A percentile compares a stretch with the other conserved stretches of the same genome.
phyloP scores from a whole-genome alignment of 2,797 vertebrate genomes.

The Avahi laniger region DNA sequence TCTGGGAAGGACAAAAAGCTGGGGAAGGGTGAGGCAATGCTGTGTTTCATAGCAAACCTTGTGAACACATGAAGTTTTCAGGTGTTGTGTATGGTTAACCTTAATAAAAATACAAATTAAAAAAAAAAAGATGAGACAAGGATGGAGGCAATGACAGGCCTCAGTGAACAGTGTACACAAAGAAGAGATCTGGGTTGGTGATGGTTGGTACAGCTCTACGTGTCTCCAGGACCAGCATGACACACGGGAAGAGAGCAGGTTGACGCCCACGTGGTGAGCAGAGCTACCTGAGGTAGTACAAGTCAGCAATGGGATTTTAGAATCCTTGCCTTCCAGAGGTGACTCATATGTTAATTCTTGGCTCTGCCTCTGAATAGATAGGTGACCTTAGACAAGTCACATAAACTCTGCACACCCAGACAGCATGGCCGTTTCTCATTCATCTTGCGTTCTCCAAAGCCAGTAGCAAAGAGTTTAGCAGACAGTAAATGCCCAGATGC shows the following conservation, averaged over 20 bases:
- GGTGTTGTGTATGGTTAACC: neutral
- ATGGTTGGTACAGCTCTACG: neutral
- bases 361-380: neutral
- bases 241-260: neutral
- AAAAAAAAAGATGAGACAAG: neutral
- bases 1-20: neutral
- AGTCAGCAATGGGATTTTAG: neutral
- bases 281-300: too few species aligned
- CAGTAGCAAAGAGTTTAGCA: neutral
- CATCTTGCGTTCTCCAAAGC: neutral
- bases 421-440: neutral
- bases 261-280: accelerated
- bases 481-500: neutral
- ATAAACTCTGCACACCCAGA: neutral
- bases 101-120: neutral
- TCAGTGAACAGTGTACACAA: neutral
- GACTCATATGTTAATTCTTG: neutral
- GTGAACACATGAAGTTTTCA: neutral
- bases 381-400: neutral
- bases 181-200: neutral
- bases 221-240: neutral
- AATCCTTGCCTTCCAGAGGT: neutral
- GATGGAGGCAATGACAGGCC: neutral
- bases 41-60: neutral
- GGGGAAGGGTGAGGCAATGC: neutral